A percentile compares a stretch with the other conserved stretches of the same genome.
These are phyloP conservation scores for Aphis craccivora DNA, from an alignment of 1,140 invertebrate genomes.

Conservation along the genomic window DNA sequence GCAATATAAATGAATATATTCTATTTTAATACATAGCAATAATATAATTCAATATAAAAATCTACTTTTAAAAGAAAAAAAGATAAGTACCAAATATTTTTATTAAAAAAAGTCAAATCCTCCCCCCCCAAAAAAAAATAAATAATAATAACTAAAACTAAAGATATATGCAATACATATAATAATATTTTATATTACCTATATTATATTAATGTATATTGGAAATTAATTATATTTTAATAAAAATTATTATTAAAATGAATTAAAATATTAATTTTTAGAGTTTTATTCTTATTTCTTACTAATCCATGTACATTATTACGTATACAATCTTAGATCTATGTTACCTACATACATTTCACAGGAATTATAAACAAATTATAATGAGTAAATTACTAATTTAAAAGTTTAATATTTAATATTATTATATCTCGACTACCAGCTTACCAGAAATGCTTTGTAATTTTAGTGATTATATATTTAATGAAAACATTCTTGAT, in stretches of 20 bases:
- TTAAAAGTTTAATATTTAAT: neutral
- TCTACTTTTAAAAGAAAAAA: too few species aligned
- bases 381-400: constrained; percentile 16
- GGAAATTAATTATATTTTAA: neutral
- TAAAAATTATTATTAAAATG: neutral
- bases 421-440: neutral
- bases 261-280: neutral
- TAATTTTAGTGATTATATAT: neutral
- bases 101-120: neutral
- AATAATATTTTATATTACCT: neutral
- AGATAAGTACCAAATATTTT: neutral
- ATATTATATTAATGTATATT: neutral
- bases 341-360: too few species aligned
- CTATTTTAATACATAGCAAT: neutral
- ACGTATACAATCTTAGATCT: neutral
- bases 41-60: neutral
- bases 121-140: neutral
- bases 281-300: neutral
- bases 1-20: neutral
- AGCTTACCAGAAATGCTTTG: neutral
- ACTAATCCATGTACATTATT: neutral
- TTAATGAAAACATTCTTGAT: constrained; percentile 2
- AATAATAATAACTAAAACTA: neutral
- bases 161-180: neutral
- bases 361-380: neutral